These are phyloP conservation scores for Ranitomeya imitator DNA, from an alignment of 2,113 vertebrate species.

Conservation along the genomic window DNA sequence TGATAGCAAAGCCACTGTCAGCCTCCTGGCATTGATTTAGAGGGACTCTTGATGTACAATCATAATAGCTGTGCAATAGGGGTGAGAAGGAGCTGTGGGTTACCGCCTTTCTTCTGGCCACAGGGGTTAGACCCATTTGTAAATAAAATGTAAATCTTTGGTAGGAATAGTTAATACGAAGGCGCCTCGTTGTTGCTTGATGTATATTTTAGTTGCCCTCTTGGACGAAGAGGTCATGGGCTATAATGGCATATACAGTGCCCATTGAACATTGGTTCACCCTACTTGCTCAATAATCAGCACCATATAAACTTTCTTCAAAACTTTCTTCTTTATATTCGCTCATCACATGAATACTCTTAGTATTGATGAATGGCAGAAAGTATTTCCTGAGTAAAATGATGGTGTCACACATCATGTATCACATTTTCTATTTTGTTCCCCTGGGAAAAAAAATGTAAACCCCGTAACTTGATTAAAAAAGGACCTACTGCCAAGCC, in stretches of 20 bases:
- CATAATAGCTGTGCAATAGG: slow-evolving; percentile 58
- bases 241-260: not conserved
- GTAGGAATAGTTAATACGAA: not conserved
- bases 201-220: not conserved
- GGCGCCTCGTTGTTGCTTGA: not conserved
- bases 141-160: not conserved
- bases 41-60: slow-evolving; percentile 61
- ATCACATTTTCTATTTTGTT: too few species aligned
- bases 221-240: not conserved
- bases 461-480: too few species aligned
- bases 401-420: too few species aligned
- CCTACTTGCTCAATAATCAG: too few species aligned
- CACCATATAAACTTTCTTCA: not conserved
- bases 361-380: too few species aligned
- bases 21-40: slow-evolving; percentile 67
- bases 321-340: not conserved
- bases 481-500: too few species aligned
- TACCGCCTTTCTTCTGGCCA: not conserved
- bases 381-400: too few species aligned
- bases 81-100: not conserved
- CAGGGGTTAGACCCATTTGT: not conserved
- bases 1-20: slow-evolving; percentile 66
- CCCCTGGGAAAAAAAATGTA: too few species aligned
- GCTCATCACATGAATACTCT: too few species aligned
- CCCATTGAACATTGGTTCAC: not conserved